These are phyloP conservation scores for Natator depressus DNA, from an alignment of 2,113 vertebrate species.

Conservation along the genomic window DNA sequence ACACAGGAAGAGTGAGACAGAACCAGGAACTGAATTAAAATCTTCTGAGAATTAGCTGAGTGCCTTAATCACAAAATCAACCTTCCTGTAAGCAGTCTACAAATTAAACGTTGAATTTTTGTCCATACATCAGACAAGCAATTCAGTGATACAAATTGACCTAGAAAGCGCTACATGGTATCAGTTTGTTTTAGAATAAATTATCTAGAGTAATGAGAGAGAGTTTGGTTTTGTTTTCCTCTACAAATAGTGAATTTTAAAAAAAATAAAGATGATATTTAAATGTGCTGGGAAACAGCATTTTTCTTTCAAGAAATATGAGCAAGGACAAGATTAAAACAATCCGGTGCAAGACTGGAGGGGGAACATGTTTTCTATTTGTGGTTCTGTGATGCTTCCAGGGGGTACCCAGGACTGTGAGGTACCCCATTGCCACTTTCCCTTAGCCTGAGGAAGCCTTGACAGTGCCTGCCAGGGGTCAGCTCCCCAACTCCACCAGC, in stretches of 20 bases:
- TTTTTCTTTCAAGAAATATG: not conserved
- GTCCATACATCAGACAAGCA: not conserved
- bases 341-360: not conserved
- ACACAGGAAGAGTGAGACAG: not conserved
- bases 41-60: not conserved
- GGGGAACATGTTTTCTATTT: too few species aligned
- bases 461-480: not conserved
- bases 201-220: not conserved
- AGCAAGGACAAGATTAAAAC: not conserved
- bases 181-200: not conserved
- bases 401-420: not conserved
- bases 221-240: not conserved
- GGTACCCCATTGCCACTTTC: not conserved
- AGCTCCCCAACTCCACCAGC: not conserved
- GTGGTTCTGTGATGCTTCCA: too few species aligned
- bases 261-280: not conserved
- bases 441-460: not conserved
- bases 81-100: not conserved
- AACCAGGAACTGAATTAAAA: not conserved
- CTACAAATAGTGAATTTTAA: not conserved
- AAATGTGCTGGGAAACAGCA: not conserved
- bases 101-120: rapidly evolving
- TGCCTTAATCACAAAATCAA: not conserved
- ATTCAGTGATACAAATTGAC: not conserved
- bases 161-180: not conserved